phyloP scores from a whole-genome alignment of 2,797 vertebrate species.

The Phrynocephalus forsythii region DNA sequence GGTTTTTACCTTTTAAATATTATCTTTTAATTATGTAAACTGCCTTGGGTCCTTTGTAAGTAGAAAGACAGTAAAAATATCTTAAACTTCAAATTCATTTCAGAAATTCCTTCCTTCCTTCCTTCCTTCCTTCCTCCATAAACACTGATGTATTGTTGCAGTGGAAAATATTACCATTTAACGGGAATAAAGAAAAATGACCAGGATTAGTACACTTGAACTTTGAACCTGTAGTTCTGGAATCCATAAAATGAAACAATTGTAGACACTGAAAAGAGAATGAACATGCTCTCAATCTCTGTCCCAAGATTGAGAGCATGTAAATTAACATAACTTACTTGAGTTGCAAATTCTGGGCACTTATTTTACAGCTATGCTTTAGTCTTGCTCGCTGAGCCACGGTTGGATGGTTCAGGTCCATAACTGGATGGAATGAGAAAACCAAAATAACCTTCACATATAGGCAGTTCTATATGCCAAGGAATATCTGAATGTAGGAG shows the following conservation, averaged over 20 bases:
- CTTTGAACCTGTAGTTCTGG: slow-evolving; percentile 35
- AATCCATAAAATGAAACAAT: slow-evolving; percentile 19
- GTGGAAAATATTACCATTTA: slow-evolving; percentile 50
- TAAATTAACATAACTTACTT: not conserved
- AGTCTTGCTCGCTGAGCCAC: not conserved
- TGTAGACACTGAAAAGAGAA: not conserved
- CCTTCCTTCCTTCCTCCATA: not conserved
- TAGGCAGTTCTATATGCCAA: not conserved
- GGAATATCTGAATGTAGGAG: not conserved
- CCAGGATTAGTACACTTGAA: slow-evolving; percentile 14
- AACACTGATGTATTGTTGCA: slow-evolving; percentile 13
- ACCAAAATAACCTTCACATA: not conserved
- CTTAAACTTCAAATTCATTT: not conserved
- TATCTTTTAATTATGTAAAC: no score
- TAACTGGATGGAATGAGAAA: not conserved
- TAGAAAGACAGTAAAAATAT: not conserved
- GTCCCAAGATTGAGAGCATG: not conserved
- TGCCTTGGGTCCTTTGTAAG: no score
- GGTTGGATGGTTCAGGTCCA: not conserved
- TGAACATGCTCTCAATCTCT: not conserved
- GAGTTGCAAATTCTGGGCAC: not conserved
- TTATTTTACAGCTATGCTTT: not conserved
- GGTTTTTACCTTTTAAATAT: no score
- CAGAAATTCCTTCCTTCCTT: not conserved
- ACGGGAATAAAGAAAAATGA: slow-evolving; percentile 30